phyloP scores from a whole-genome alignment of 1,140 invertebrate genomes.

The Teleopsis dalmanni region DNA sequence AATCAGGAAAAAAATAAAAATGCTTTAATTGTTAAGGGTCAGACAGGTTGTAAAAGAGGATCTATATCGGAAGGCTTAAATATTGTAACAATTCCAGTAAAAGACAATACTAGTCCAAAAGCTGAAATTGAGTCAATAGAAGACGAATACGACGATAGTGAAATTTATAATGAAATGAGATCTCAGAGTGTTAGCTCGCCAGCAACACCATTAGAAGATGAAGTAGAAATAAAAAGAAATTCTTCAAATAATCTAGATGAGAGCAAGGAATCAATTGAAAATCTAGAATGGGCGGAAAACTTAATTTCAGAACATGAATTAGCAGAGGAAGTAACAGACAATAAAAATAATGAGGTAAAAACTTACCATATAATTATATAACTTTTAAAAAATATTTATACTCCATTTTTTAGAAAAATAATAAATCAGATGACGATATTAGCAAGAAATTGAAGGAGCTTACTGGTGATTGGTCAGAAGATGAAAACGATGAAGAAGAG shows the following conservation, averaged over 20 bases:
- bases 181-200: neutral
- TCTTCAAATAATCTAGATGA: slow-evolving; percentile 24
- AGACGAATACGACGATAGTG: slow-evolving; percentile 35
- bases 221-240: slow-evolving; percentile 12
- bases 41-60: no score
- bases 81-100: no score
- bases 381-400: neutral
- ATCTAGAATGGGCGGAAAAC: slow-evolving; percentile 40
- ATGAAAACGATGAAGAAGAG: slow-evolving; percentile 35
- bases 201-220: neutral
- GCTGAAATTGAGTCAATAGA: slow-evolving; percentile 1
- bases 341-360: slow-evolving; percentile 28
- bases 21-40: no score
- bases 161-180: slow-evolving; percentile 30
- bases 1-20: slow-evolving; percentile 36
- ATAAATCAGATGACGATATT: slow-evolving; percentile 21
- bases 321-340: slow-evolving; percentile 15
- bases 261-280: slow-evolving; percentile 35
- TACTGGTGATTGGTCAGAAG: slow-evolving; percentile 41
- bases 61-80: no score
- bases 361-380: neutral
- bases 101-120: neutral
- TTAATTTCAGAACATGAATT: slow-evolving; percentile 31
- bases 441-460: slow-evolving; percentile 39
- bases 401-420: slow-evolving; percentile 1